phyloP scores from a whole-genome alignment of 2,888 invertebrate species.

The Stenichneumon culpator region DNA sequence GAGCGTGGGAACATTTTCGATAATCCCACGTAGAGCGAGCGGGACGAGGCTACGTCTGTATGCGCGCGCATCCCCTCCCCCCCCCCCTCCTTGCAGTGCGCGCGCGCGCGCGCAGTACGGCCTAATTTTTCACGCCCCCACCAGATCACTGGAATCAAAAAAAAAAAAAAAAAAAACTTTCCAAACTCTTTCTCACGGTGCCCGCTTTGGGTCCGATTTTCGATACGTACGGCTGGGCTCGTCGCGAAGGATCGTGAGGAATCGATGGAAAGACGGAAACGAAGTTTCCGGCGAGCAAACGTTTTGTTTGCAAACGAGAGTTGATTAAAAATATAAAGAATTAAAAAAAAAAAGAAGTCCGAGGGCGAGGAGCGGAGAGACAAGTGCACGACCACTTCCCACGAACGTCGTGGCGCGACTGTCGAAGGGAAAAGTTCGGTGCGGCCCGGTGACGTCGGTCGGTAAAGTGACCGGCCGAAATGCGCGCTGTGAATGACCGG shows the following conservation, averaged over 20 bases:
- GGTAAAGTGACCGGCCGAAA: no score
- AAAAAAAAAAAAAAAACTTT: not conserved
- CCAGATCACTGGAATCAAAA: not conserved
- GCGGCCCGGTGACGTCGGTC: no score
- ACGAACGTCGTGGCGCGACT: slow-evolving; percentile 43
- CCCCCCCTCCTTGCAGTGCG: not conserved
- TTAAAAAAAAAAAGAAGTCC: not conserved
- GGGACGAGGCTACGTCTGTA: slow-evolving; percentile 12
- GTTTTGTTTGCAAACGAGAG: slow-evolving; percentile 65
- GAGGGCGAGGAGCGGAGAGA: not conserved
- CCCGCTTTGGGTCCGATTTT: not conserved
- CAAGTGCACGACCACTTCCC: slow-evolving; percentile 15
- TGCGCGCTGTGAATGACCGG: no score
- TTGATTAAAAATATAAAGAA: not conserved
- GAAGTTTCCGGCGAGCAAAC: not conserved
- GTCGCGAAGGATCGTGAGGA: not conserved
- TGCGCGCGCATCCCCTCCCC: slow-evolving; percentile 32
- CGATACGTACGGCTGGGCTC: not conserved
- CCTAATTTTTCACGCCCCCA: slow-evolving; percentile 46
- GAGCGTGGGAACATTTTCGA: slow-evolving; percentile 84
- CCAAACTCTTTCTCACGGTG: not conserved
- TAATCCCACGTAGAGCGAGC: slow-evolving; percentile 74
- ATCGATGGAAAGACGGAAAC: not conserved
- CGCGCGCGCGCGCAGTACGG: slow-evolving; percentile 45
- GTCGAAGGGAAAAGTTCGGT: slow-evolving; percentile 7